phyloP scores from a whole-genome alignment of 2,888 invertebrate genomes.

The Meta bourneti region DNA sequence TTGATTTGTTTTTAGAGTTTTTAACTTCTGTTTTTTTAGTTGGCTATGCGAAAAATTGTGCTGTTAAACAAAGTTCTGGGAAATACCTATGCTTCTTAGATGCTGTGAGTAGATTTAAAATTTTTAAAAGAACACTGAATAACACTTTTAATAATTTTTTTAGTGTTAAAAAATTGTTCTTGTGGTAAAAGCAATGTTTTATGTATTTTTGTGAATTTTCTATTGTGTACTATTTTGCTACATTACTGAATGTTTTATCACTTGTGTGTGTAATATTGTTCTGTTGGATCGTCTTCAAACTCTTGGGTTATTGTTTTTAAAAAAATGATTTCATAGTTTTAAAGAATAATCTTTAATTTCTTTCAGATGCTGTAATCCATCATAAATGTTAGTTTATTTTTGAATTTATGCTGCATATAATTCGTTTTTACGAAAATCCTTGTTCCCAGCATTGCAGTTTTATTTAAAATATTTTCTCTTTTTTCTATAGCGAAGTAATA shows the following conservation, averaged over 20 bases:
- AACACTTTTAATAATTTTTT: too few species aligned
- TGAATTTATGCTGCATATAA: not conserved
- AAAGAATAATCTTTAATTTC: too few species aligned
- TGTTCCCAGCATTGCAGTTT: not conserved
- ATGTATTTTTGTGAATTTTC: slow-evolving; percentile 2
- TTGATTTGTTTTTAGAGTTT: slow-evolving; percentile 10
- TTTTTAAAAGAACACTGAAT: not conserved
- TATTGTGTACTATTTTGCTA: too few species aligned
- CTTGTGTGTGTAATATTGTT: too few species aligned
- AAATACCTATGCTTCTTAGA: slow-evolving; percentile 90
- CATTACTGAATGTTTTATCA: too few species aligned
- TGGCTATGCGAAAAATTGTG: slow-evolving; percentile 88
- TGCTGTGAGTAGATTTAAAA: slow-evolving; percentile 82
- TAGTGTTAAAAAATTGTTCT: too few species aligned
- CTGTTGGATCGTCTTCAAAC: too few species aligned
- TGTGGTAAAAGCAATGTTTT: slow-evolving; percentile 48
- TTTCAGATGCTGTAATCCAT: too few species aligned
- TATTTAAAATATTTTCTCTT: not conserved
- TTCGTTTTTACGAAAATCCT: not conserved
- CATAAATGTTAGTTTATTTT: too few species aligned
- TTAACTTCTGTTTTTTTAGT: slow-evolving; percentile 81
- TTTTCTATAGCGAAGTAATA: not conserved
- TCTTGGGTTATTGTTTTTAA: too few species aligned
- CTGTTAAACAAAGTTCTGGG: slow-evolving; percentile 85
- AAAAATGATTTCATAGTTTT: too few species aligned